These are phyloP conservation scores for Lethocerus indicus DNA, from an alignment of 1,140 invertebrate genomes.

Conservation along the genomic window DNA sequence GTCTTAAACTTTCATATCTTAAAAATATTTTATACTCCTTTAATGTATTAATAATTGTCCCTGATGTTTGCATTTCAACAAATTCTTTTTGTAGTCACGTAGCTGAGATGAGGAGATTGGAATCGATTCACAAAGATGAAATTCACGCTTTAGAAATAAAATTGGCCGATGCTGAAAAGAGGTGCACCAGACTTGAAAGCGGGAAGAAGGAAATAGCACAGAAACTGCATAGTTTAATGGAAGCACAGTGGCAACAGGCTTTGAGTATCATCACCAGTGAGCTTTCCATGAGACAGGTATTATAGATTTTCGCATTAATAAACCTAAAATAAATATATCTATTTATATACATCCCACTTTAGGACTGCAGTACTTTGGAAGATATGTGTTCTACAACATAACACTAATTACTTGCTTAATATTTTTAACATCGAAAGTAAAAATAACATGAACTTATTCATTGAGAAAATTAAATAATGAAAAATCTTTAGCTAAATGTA, in stretches of 20 bases:
- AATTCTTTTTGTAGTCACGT: conserved; percentile 37
- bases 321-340: neutral
- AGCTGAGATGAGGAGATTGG: conserved; percentile 50
- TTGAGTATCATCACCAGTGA: conserved; percentile 39
- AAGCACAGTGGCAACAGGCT: conserved; percentile 60
- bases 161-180: conserved; percentile 31
- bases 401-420: neutral
- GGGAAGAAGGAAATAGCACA: conserved; percentile 45
- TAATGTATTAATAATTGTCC: neutral
- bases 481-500: neutral
- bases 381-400: neutral
- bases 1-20: neutral
- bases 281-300: conserved; percentile 9
- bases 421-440: neutral
- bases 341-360: neutral
- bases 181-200: conserved; percentile 11
- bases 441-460: neutral
- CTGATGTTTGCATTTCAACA: neutral
- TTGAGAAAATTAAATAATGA: neutral
- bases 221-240: conserved; percentile 58
- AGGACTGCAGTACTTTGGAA: neutral
- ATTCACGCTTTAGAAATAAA: conserved; percentile 46
- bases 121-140: conserved; percentile 59
- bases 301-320: neutral
- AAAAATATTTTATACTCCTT: neutral